Evolutionary conservation across 2,113 vertebrate genomes (phyloP).

Genomic region (Archocentrus centrarchus): DNA sequence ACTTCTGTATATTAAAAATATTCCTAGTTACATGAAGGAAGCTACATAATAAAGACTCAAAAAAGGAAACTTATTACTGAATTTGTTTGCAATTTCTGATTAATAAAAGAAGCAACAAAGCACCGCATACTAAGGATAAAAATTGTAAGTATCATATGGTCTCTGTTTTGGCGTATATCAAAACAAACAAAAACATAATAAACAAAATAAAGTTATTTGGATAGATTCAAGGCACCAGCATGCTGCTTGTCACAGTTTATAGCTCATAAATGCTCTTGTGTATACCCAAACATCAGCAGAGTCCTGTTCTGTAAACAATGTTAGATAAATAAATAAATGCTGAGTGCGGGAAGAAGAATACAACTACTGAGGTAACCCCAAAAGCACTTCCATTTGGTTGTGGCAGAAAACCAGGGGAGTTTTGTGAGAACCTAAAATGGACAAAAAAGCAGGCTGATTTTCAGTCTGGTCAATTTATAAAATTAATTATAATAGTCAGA

Average conservation of each 20-base stretch:
- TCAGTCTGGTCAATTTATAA: not conserved
- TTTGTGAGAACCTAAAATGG: conserved; percentile 64
- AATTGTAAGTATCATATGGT: not conserved
- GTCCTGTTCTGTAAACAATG: conserved; percentile 39
- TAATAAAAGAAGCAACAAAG: not conserved
- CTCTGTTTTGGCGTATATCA: not conserved
- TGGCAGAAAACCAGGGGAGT: conserved; percentile 44
- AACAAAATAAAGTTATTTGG: not conserved
- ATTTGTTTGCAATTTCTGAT: not conserved
- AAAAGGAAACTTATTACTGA: not conserved
- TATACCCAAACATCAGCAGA: conserved; percentile 19
- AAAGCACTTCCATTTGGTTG: conserved; percentile 21
- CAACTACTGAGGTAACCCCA: conserved; percentile 21
- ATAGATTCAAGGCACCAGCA: not conserved
- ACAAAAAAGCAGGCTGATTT: not conserved
- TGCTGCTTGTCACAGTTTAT: conserved; percentile 13
- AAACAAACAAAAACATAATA: not conserved
- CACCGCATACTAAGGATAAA: not conserved
- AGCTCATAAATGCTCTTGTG: not conserved
- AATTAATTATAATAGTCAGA: not conserved
- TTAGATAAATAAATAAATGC: conserved; percentile 67
- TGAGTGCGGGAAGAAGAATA: not conserved
- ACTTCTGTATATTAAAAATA: not conserved
- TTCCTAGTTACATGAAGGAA: not conserved
- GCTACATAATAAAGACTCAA: not conserved